phyloP scores from a whole-genome alignment of 2,888 invertebrate species.

The Cerceris rybyensis region DNA sequence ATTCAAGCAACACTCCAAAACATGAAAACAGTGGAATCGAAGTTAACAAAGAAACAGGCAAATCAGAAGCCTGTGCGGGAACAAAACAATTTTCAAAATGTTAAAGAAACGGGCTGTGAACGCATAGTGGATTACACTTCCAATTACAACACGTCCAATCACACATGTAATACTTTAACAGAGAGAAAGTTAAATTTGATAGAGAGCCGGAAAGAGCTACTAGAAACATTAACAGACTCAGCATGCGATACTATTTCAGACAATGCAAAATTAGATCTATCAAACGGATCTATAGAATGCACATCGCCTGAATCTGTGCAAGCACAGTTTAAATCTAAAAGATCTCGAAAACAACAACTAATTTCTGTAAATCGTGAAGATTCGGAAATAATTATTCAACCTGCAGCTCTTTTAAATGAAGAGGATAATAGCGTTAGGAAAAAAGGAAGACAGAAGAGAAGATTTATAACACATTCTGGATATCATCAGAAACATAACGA shows the following conservation, averaged over 20 bases:
- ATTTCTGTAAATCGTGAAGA: constrained; percentile 78
- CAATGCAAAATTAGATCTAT: constrained; percentile 38
- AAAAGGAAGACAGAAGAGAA: constrained; percentile 71
- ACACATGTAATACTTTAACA: constrained; percentile 29
- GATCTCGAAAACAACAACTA: constrained; percentile 79
- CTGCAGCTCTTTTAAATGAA: constrained; percentile 70
- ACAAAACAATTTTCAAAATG: constrained; percentile 24
- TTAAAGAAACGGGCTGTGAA: constrained; percentile 20
- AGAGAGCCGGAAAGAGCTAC: constrained; percentile 45
- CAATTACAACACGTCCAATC: constrained; percentile 11
- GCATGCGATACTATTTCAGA: constrained; percentile 25
- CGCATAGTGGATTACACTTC: constrained; percentile 11
- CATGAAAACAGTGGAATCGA: constrained; percentile 52
- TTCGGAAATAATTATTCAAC: constrained; percentile 80
- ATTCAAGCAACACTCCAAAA: constrained; percentile 71
- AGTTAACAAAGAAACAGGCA: constrained; percentile 18
- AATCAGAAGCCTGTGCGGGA: constrained; percentile 30
- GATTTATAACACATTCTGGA: constrained; percentile 61
- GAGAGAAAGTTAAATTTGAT: constrained; percentile 37
- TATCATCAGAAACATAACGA: constrained; percentile 66
- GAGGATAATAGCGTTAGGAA: constrained; percentile 67
- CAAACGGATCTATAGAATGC: constrained; percentile 41
- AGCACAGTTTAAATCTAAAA: constrained; percentile 68
- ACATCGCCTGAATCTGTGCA: constrained; percentile 33
- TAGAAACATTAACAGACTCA: constrained; percentile 43